Evolutionary conservation across 2,113 vertebrate genomes (phyloP), one percentile per base, ranked within the genome.

Genomic region (Oncorhynchus clarkii): DNA sequence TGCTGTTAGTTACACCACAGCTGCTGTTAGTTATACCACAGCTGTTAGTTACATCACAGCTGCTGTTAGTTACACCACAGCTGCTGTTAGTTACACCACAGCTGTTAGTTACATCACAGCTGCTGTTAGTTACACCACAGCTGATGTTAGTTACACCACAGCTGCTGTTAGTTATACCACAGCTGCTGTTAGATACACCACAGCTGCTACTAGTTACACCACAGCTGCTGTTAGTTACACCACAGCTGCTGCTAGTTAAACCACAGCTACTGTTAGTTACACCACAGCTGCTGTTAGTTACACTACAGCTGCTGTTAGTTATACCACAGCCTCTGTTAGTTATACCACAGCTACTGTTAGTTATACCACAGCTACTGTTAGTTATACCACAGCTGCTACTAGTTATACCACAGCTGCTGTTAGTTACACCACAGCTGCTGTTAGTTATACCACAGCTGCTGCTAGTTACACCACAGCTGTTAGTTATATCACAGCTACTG

Each of bases 221-320:
- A 64, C 18, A 72, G 73, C 26, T 86, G 60, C 39, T 66, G n/a
- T 24, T 39, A 48, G n/a, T 34, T 34, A 81, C 29, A 70, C 51
- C 54, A 67, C 18, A 72, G 75, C 20, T n/a, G n/a, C n/a, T n/a
- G n/a, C n/a, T n/a, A n/a, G n/a, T n/a, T n/a, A n/a, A n/a, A n/a
- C n/a, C n/a, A n/a, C n/a, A n/a, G n/a, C n/a, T n/a, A n/a, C n/a
- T 66, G 18, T n/a, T 39, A 48, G n/a, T 39, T 39, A 81, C 51
- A 70, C 54, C 54, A 67, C 18, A 72, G 73, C 26, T 86, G 60
- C 39, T 62, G 18, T n/a, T 39, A 54, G 22, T 39, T 39, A 26
- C 26, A 45, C 72, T 60, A 12, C 54, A 74, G n/a, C n/a, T n/a
- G n/a, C n/a, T 31, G 5, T 5, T 31, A 5, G 29, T 31, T 31